Evolutionary conservation across 2,888 invertebrate genomes (phyloP).

Genomic region (Octonoba sinensis): DNA sequence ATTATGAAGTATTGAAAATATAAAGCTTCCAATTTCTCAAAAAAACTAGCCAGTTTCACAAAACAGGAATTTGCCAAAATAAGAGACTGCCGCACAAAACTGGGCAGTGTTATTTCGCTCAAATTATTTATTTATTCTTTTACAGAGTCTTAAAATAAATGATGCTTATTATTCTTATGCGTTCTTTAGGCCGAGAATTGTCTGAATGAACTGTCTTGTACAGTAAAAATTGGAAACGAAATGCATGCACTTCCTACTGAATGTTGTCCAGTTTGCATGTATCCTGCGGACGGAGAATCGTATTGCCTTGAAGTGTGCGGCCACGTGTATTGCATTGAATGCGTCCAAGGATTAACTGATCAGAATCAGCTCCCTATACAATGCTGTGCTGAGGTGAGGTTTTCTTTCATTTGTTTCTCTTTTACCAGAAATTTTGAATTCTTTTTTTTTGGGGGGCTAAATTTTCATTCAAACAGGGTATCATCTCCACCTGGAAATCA

Average conservation of each 20-base stretch:
- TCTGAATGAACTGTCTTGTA: slow-evolving; percentile 21
- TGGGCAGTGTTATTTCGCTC: too few species aligned
- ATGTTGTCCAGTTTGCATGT: slow-evolving; percentile 43
- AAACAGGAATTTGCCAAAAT: too few species aligned
- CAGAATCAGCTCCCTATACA: slow-evolving; percentile 45
- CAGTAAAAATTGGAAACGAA: neutral
- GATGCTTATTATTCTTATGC: neutral
- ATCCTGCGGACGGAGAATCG: slow-evolving; percentile 29
- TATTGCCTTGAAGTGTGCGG: slow-evolving; percentile 51
- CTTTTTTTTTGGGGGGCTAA: too few species aligned
- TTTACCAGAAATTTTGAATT: too few species aligned
- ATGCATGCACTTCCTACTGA: neutral
- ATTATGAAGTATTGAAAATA: too few species aligned
- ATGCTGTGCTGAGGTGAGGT: slow-evolving; percentile 42
- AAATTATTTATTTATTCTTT: too few species aligned
- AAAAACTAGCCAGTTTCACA: too few species aligned
- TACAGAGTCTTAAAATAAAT: too few species aligned
- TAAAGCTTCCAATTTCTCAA: too few species aligned
- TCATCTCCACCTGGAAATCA: too few species aligned
- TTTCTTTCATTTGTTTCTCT: neutral
- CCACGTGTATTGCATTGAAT: slow-evolving; percentile 47
- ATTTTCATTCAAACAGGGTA: too few species aligned
- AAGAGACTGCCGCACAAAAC: too few species aligned
- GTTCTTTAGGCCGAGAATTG: slow-evolving; percentile 39
- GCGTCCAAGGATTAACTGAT: slow-evolving; percentile 26